These are phyloP conservation scores for Cephalopterus ornatus DNA, from an alignment of 2,113 vertebrate species.

Conservation along the genomic window DNA sequence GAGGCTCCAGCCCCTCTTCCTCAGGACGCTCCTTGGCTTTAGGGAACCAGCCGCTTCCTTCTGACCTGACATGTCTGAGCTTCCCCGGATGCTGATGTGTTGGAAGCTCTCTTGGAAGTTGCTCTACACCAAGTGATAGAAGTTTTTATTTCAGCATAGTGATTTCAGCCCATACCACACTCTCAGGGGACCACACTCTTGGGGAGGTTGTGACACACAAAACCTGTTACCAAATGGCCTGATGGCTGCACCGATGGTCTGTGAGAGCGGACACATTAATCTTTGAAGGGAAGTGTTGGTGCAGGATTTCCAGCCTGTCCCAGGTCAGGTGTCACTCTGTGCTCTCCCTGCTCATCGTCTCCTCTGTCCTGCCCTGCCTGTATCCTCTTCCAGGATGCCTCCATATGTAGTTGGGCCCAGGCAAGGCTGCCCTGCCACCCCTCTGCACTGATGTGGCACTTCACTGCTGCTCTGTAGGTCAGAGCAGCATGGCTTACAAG, in stretches of 20 bases:
- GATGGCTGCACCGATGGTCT: not conserved
- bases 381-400: not conserved
- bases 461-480: accelerated
- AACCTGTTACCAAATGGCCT: not conserved
- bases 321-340: not conserved
- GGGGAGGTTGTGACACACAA: not conserved
- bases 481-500: not conserved
- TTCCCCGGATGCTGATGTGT: not conserved
- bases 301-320: not conserved
- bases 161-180: not conserved
- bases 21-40: not conserved
- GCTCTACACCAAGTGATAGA: not conserved
- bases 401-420: not conserved
- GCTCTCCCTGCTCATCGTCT: not conserved
- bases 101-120: not conserved
- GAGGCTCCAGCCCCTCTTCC: not conserved
- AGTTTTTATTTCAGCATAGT: not conserved
- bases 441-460: accelerated
- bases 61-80: not conserved
- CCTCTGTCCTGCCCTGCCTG: not conserved
- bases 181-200: not conserved
- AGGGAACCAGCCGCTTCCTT: not conserved
- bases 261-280: not conserved
- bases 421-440: not conserved
- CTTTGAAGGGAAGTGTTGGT: not conserved